These are phyloP conservation scores for Linyphia triangularis DNA, from an alignment of 2,888 invertebrate genomes.

Conservation along the genomic window DNA sequence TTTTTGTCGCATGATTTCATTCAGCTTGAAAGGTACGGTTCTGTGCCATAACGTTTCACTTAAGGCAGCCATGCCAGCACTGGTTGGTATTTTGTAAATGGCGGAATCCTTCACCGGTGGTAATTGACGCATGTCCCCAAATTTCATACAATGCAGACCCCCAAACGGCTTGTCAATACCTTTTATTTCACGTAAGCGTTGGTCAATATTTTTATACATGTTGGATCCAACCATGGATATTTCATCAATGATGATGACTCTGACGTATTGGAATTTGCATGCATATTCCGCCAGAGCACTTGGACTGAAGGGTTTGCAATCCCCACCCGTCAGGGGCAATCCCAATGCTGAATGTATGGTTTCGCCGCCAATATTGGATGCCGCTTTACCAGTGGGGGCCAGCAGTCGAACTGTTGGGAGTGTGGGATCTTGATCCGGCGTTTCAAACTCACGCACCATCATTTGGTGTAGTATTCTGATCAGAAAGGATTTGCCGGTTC, in stretches of 20 bases:
- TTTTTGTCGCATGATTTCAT: conserved; percentile 74
- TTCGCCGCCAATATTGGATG: background rate
- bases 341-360: background rate
- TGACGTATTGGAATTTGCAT: no score
- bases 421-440: background rate
- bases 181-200: conserved; percentile 78
- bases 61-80: no score
- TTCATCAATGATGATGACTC: no score
- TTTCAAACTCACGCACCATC: background rate
- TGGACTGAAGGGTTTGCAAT: no score
- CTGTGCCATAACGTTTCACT: background rate
- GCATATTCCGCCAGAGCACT: no score
- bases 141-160: conserved; percentile 78
- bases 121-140: conserved; percentile 78
- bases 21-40: conserved; percentile 62
- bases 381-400: conserved; percentile 23
- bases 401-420: background rate
- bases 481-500: background rate
- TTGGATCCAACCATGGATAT: conserved; percentile 1
- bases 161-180: conserved; percentile 78
- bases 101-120: conserved; percentile 27
- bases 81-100: conserved; percentile 1
- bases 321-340: no score
- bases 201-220: conserved; percentile 76
- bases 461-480: background rate